Evolutionary conservation across 1,140 invertebrate genomes (phyloP).

Genomic region (Lepidurus arcticus): DNA sequence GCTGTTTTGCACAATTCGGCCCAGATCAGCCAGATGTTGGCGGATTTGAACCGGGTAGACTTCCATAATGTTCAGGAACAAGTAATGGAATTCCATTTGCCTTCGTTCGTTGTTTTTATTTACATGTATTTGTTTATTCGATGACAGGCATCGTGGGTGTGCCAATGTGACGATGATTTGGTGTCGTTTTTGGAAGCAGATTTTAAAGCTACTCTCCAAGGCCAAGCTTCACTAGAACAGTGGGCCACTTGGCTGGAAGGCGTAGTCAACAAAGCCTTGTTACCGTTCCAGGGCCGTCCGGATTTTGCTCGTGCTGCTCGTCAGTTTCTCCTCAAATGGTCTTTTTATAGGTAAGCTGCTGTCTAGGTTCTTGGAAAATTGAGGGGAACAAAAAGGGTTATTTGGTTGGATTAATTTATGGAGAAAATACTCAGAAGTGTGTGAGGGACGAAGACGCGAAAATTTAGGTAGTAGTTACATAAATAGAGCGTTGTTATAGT

Average conservation of each 20-base stretch:
- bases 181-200: conserved; percentile 84
- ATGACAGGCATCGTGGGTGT: conserved; percentile 90
- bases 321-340: conserved; percentile 97
- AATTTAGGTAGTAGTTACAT: no score
- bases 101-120: conserved; percentile 7
- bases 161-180: conserved; percentile 81
- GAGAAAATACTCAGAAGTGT: no score
- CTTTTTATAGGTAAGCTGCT: conserved; percentile 78
- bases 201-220: conserved; percentile 87
- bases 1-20: conserved; percentile 91
- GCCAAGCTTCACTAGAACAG: conserved; percentile 88
- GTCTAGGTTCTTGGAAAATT: conserved; percentile 24
- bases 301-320: conserved; percentile 84
- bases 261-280: conserved; percentile 68
- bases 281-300: conserved; percentile 76
- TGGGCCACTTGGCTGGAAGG: conserved; percentile 96
- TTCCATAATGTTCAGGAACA: conserved; percentile 91
- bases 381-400: background rate
- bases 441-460: no score
- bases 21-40: conserved; percentile 95
- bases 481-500: no score
- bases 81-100: conserved; percentile 45
- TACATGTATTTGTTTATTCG: conserved; percentile 24
- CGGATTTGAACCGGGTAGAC: conserved; percentile 93
- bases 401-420: background rate